phyloP scores from a whole-genome alignment of 2,113 vertebrate species.

The Gadus chalcogrammus region DNA sequence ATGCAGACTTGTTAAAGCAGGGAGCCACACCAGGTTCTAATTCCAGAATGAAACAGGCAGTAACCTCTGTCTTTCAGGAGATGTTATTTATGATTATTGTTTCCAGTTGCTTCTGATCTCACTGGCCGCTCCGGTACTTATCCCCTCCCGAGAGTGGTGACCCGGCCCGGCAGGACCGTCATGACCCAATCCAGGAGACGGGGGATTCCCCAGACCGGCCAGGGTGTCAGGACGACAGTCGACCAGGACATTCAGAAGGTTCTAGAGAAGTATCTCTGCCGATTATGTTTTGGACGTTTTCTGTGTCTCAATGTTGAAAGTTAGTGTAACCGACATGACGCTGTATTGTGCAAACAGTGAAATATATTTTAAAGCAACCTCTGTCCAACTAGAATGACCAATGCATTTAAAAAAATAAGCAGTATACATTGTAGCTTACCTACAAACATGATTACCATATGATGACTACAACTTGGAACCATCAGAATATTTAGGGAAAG shows the following conservation, averaged over 20 bases:
- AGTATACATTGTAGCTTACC: too few relatives aligned
- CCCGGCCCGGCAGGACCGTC: too few relatives aligned
- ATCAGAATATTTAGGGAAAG: too few relatives aligned
- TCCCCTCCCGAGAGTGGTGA: neutral
- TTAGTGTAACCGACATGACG: too few relatives aligned
- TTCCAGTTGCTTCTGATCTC: neutral
- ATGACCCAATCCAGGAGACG: too few relatives aligned
- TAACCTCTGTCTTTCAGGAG: conserved; percentile 71
- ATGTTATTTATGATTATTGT: conserved; percentile 22
- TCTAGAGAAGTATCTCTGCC: conserved; percentile 54
- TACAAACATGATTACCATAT: too few relatives aligned
- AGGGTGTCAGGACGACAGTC: conserved; percentile 38
- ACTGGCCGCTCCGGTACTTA: neutral
- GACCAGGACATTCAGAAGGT: conserved; percentile 66
- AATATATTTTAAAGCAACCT: neutral
- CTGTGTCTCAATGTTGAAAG: neutral
- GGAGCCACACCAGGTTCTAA: conserved; percentile 37
- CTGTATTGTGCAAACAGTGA: conserved; percentile 13
- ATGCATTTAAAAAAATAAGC: too few relatives aligned
- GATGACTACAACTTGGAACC: too few relatives aligned
- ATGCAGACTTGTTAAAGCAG: too few relatives aligned
- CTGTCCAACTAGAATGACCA: too few relatives aligned
- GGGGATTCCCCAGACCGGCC: neutral
- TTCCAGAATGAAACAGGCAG: conserved; percentile 34
- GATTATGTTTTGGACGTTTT: conserved; percentile 17